These are phyloP conservation scores for Mellivora capensis DNA, from an alignment of 2,113 vertebrate genomes.

Conservation along the genomic window DNA sequence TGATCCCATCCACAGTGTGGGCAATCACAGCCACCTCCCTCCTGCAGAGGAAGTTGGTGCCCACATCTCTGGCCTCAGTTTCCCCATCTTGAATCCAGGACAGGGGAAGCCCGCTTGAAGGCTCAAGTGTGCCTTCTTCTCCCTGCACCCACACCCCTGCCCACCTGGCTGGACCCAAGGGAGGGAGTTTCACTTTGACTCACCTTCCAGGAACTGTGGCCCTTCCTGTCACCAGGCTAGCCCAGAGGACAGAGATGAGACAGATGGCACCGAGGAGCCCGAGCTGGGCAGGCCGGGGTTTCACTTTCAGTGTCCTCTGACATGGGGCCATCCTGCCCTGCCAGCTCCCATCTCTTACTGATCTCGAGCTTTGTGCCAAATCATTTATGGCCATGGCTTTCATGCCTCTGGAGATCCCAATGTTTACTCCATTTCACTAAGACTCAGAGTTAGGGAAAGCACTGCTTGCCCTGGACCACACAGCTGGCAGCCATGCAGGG, in stretches of 20 bases:
- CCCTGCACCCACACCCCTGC: fast-evolving
- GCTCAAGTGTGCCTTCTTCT: background rate
- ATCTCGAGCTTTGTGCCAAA: fast-evolving
- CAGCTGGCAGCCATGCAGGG: background rate
- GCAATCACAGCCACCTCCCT: too few species aligned
- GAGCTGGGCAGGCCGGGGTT: background rate
- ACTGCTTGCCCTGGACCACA: too few species aligned
- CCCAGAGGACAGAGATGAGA: background rate
- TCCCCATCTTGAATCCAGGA: background rate
- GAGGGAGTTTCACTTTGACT: conserved; percentile 45
- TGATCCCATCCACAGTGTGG: background rate
- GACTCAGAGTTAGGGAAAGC: background rate
- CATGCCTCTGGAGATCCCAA: background rate
- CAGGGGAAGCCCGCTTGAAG: too few species aligned
- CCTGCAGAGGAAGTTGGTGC: background rate
- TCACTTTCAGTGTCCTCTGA: conserved; percentile 12
- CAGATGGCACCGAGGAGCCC: background rate
- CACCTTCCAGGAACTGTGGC: background rate
- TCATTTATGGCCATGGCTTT: background rate
- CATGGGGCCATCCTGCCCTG: background rate
- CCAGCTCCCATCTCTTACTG: fast-evolving
- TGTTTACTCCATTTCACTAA: background rate
- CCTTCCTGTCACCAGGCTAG: conserved; percentile 21
- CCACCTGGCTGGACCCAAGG: background rate
- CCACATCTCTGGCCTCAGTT: background rate